phyloP scores from a whole-genome alignment of 2,888 invertebrate genomes.

The Timema cristinae region DNA sequence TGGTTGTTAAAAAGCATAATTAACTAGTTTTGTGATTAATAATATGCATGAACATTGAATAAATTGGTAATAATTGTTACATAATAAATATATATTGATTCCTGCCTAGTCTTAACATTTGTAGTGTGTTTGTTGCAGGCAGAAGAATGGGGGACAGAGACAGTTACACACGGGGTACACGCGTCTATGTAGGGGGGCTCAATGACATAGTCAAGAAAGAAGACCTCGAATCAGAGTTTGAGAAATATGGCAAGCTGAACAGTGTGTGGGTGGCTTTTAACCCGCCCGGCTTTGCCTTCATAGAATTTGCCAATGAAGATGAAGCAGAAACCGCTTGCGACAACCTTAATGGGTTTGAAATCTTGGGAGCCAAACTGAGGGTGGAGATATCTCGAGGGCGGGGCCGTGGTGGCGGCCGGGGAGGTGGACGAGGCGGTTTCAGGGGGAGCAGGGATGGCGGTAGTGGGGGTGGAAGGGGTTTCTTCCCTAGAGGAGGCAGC shows the following conservation, averaged over 20 bases:
- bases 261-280: constrained; percentile 93
- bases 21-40: no score
- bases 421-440: constrained; percentile 58
- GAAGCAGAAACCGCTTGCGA: constrained; percentile 89
- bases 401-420: constrained; percentile 64
- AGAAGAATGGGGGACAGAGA: constrained; percentile 19
- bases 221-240: constrained; percentile 85
- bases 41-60: no score
- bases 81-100: no score
- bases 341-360: constrained; percentile 81
- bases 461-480: constrained; percentile 45
- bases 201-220: constrained; percentile 87
- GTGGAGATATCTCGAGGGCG: constrained; percentile 84
- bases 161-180: constrained; percentile 53
- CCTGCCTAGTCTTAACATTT: no score
- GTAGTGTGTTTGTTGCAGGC: not conserved
- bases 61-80: no score
- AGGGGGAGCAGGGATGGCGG: constrained; percentile 49
- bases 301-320: constrained; percentile 83
- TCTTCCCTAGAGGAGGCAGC: constrained; percentile 38
- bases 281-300: constrained; percentile 91
- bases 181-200: constrained; percentile 87
- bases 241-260: constrained; percentile 87
- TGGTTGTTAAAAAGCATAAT: no score
- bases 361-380: constrained; percentile 80